A percentile compares a stretch with the other conserved stretches of the same genome.
phyloP scores from a whole-genome alignment of 2,797 vertebrate genomes.

The Prionace glauca region DNA sequence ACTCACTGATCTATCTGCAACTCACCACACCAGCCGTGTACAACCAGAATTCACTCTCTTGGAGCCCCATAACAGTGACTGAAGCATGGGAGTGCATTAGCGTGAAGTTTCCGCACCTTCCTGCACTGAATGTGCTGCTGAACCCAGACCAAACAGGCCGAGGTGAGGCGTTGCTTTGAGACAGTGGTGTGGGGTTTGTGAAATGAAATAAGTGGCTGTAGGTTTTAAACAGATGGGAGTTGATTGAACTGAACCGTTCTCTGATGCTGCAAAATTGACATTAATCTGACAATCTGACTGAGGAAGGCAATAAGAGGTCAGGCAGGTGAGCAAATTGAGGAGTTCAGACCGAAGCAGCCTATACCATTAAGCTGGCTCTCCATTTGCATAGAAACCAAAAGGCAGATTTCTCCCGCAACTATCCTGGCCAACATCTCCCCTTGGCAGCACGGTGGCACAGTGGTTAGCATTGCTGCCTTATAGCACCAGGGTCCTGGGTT shows the following conservation, averaged over 20 bases:
- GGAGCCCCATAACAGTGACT: background rate
- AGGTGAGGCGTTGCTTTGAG: background rate
- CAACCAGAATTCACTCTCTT: background rate
- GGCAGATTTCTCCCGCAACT: background rate
- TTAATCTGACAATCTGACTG: constrained; percentile 10
- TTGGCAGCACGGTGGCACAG: too few relatives aligned
- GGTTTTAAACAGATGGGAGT: background rate
- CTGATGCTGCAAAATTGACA: background rate
- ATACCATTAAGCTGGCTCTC: background rate
- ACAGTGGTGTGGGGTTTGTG: background rate
- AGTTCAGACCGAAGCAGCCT: too few relatives aligned
- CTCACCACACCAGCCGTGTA: too few relatives aligned
- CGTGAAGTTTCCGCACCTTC: background rate
- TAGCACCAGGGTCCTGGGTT: too few relatives aligned
- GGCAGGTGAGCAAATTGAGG: background rate
- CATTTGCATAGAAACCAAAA: background rate
- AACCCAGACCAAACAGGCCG: too few relatives aligned
- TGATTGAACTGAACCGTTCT: too few relatives aligned
- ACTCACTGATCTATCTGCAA: background rate
- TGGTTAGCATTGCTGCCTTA: too few relatives aligned
- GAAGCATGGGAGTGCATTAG: background rate
- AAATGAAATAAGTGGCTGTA: background rate
- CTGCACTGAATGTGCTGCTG: background rate
- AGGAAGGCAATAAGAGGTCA: background rate
- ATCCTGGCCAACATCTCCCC: background rate